These are phyloP conservation scores for Sturmia bella DNA, from an alignment of 2,888 invertebrate species.

Conservation along the genomic window DNA sequence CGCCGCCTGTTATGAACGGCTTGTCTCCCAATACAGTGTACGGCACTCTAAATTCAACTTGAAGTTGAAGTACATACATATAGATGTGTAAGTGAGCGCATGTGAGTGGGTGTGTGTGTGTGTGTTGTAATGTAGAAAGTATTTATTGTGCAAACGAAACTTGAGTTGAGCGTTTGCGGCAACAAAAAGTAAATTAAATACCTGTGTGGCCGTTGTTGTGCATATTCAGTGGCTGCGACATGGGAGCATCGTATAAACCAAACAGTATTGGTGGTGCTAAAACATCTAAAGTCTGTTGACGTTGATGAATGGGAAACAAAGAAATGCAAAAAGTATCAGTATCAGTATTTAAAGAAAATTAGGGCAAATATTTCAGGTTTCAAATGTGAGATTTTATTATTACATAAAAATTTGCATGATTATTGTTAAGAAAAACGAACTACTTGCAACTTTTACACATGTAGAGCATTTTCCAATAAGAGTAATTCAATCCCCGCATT, in stretches of 20 bases:
- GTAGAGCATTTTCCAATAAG: too few species aligned
- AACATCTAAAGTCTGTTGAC: conserved; percentile 71
- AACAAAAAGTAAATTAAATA: conserved; percentile 65
- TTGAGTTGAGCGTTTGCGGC: neutral
- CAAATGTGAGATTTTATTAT: too few species aligned
- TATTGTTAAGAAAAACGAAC: too few species aligned
- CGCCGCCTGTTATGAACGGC: conserved; percentile 76
- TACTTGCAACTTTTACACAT: too few species aligned
- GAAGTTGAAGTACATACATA: neutral
- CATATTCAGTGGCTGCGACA: conserved; percentile 84
- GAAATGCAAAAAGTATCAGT: conserved; percentile 1
- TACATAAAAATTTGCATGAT: too few species aligned
- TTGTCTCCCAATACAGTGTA: conserved; percentile 72
- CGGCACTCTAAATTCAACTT: conserved; percentile 76
- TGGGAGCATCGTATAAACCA: conserved; percentile 85
- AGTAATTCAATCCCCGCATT: too few species aligned
- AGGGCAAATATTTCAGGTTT: neutral
- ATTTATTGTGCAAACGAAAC: neutral
- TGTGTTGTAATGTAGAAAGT: neutral
- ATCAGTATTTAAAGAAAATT: neutral
- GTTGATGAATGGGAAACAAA: conserved; percentile 1
- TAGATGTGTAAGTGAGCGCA: neutral
- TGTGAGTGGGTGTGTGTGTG: neutral
- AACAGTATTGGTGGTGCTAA: conserved; percentile 84
- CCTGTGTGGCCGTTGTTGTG: conserved; percentile 87